Evolutionary conservation across 2,888 invertebrate genomes (phyloP), one percentile per base, ranked within the genome.

Genomic region (Himalopsyche tibetana): DNA sequence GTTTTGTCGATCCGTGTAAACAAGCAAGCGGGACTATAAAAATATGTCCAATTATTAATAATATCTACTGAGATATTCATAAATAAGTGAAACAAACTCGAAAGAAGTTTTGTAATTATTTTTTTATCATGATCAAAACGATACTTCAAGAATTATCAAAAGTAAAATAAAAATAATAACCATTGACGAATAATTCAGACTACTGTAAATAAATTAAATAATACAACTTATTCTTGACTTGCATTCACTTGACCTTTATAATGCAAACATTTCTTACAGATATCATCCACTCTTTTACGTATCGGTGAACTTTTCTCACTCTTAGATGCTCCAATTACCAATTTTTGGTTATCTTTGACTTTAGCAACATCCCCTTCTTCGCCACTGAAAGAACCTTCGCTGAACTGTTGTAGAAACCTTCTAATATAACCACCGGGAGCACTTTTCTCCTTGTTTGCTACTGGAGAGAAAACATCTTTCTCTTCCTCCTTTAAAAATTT

Each of bases 201-300:
- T 40, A 36, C n/a, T 0, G 38, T 80, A 40, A 36, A 42, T 9
- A 9, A 81, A 19, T 15, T 6, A 17, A n/a, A 56, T 5, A 0
- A 8, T 19, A 19, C 4, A 5, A 69, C 1, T 84, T 82, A 82
- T 80, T 87, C 83, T 74, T 84, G 86, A 42, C 86, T 86, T n/a
- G 84, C 55, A 84, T 86, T 89, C 56, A 91, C 90, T 88, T 92
- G 93, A 3, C 93, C 93, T 89, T 93, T 93, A 84, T 93, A 93
- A 90, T 93, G 93, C 84, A 93, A 90, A 88, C 93, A 93, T 90
- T 93, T 93, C 89, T 93, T 93, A 89, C 93, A 93, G 88, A 93
- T 92, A 0, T 93, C 93, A 85, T 93, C 93, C 15, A 93, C 93
- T 88, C 90, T 92, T 74, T 93, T 91, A 85, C 92, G 93, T 12